Conservation (phyloP, 2,113 vertebrate genomes). For the Poeciliopsis prolifica region DNA sequence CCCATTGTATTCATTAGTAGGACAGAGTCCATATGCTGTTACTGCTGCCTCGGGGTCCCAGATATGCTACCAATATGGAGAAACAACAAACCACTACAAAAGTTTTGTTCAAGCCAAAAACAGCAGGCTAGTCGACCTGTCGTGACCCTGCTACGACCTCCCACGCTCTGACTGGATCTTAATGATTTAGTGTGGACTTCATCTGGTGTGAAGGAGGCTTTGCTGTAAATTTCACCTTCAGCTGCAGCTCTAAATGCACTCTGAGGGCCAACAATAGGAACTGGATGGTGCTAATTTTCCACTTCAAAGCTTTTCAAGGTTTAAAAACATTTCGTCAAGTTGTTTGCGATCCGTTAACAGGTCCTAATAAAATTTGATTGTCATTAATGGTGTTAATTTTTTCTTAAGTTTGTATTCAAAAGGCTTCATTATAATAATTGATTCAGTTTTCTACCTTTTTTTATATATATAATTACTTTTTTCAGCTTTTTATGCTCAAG, state of each 20-base stretch:
- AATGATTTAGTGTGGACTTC: not conserved
- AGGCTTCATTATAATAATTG: not conserved
- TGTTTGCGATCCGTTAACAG: not conserved
- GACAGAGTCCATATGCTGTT: not conserved
- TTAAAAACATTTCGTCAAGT: not conserved
- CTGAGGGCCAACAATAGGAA: not conserved
- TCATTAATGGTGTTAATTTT: not conserved
- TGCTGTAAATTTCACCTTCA: not conserved
- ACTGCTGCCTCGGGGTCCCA: not conserved
- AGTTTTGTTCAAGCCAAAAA: not conserved
- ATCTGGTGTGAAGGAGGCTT: not conserved
- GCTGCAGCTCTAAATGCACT: not conserved
- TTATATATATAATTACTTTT: no score
- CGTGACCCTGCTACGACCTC: not conserved
- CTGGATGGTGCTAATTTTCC: not conserved
- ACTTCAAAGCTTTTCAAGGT: not conserved
- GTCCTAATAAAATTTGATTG: not conserved
- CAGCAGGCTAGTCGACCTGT: not conserved
- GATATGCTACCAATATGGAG: not conserved
- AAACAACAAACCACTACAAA: not conserved
- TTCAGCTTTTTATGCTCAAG: no score
- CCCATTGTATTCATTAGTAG: not conserved
- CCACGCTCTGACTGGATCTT: not conserved
- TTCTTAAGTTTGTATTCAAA: not conserved
- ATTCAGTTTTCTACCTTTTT: no score